Base-by-base conservation (phyloP, 2,888 invertebrate genomes). In the Myathropa florea region DNA sequence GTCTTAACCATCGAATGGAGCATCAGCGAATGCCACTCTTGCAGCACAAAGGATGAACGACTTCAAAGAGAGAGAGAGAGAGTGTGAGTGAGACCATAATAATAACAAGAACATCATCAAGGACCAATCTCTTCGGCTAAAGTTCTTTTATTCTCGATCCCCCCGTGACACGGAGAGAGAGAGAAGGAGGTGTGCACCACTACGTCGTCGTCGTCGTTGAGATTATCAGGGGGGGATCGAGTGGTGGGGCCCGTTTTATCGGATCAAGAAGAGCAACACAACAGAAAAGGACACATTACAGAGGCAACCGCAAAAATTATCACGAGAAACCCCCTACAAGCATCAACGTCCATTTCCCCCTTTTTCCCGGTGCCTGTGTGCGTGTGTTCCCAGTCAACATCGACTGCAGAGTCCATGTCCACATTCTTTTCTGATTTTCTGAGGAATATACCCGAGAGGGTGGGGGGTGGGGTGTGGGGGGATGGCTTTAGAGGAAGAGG, bases 41-140 rank as follows among this genome's bases (percentile, higher is more conserved):
- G 1, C 6, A 10, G 71, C 77, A 77, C 73, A 83, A 75, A 77
- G 70, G 64, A 53, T n/a, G 68, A n/a, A n/a, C n/a, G n/a, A n/a
- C n/a, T 68, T 65, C 75, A 80, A 80, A 61, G 61, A 60, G 65
- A 83, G 72, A 30, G 39, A 33, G 65, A 39, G 26, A 60, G 64
- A 36, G 70, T 64, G 39, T 71, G 39, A 59, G 39, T 59, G 80
- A 73, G 53, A 75, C 73, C 78, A 86, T 83, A 79, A 86, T 73
- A 83, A 86, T 67, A 84, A 84, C 71, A 84, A 80, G 70, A 83
- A 72, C 85, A 78, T 79, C 83, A 78, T 86, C 78, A 86, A 86
- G 86, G 70, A 86, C 73, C 83, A 83, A 86, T 83, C 77, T 86
- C 65, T 86, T 81, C 64, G 59, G 75, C 71, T 83, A 71, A 70